Percentiles rank a stretch among this genome's conserved stretches.
These are phyloP conservation scores for Kradibia gibbosae DNA, from an alignment of 1,140 invertebrate species.

Conservation along the genomic window DNA sequence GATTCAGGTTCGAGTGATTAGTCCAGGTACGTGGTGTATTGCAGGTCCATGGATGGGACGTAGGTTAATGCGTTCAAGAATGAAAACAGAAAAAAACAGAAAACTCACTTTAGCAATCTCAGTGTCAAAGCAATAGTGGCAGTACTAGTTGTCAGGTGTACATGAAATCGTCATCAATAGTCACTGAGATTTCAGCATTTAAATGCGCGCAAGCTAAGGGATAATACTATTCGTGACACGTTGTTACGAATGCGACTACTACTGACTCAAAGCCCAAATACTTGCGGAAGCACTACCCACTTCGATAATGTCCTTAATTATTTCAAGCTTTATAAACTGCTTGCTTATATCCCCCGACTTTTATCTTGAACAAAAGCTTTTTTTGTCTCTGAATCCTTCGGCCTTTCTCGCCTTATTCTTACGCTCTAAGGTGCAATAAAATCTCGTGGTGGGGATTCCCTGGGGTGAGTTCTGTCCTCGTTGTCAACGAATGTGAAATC, in stretches of 20 bases:
- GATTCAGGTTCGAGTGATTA: background rate
- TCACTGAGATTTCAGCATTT: constrained; percentile 5
- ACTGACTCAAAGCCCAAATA: constrained; percentile 24
- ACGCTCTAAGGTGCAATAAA: constrained; percentile 5
- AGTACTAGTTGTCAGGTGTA: constrained; percentile 20
- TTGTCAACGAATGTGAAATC: constrained; percentile 4
- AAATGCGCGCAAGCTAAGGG: constrained; percentile 27
- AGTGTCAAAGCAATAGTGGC: background rate
- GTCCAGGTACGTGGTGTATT: constrained; percentile 17
- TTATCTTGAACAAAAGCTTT: background rate
- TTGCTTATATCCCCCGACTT: too few species aligned
- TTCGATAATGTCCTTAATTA: too few species aligned
- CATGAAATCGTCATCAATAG: background rate
- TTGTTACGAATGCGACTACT: background rate
- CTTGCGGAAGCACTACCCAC: background rate
- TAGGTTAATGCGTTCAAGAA: constrained; percentile 46
- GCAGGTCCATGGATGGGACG: constrained; percentile 50
- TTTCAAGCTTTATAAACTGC: too few species aligned
- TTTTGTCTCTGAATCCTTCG: background rate
- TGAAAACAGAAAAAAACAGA: constrained; percentile 46
- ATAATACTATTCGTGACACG: background rate
- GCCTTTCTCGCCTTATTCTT: constrained; percentile 9
- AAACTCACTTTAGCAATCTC: constrained; percentile 52
- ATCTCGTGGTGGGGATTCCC: background rate
- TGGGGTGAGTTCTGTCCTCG: constrained; percentile 1